A percentile compares a stretch with the other conserved stretches of the same genome.
Conservation (phyloP, 2,888 invertebrate species). For the Lasioglossum vierecki region DNA sequence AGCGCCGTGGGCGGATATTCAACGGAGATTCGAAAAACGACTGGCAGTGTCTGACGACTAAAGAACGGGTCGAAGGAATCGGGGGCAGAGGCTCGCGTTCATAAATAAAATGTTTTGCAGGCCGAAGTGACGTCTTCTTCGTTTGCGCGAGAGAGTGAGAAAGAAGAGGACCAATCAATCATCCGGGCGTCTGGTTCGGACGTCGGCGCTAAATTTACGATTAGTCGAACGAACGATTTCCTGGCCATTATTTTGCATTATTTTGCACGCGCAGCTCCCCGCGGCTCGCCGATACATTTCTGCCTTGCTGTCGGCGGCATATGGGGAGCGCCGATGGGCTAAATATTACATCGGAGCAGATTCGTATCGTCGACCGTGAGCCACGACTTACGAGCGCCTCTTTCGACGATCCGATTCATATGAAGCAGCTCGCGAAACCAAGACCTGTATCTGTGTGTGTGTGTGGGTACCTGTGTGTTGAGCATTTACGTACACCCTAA, state of each 20-base stretch:
- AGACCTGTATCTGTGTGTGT: background rate
- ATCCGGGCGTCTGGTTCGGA: slow-evolving; percentile 31
- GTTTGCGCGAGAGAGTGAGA: background rate
- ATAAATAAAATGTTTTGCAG: slow-evolving; percentile 17
- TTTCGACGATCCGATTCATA: slow-evolving; percentile 65
- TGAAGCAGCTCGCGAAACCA: slow-evolving; percentile 43
- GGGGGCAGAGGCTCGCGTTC: background rate
- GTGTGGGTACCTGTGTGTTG: background rate
- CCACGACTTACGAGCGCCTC: slow-evolving; percentile 68
- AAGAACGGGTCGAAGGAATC: background rate
- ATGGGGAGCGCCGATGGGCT: slow-evolving; percentile 76
- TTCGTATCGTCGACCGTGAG: slow-evolving; percentile 73
- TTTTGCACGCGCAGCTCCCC: slow-evolving; percentile 21
- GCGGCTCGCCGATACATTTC: slow-evolving; percentile 59
- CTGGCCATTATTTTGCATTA: slow-evolving; percentile 46
- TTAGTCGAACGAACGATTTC: slow-evolving; percentile 56
- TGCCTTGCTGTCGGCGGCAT: slow-evolving; percentile 67
- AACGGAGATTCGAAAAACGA: background rate
- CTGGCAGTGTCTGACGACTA: background rate
- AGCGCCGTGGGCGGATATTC: background rate
- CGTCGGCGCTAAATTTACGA: slow-evolving; percentile 59
- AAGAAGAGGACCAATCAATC: slow-evolving; percentile 44
- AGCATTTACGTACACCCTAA: slow-evolving; percentile 45
- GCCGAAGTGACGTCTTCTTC: slow-evolving; percentile 27
- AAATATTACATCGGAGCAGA: slow-evolving; percentile 76